phyloP scores from a whole-genome alignment of 2,113 vertebrate species.

The Upupa epops region DNA sequence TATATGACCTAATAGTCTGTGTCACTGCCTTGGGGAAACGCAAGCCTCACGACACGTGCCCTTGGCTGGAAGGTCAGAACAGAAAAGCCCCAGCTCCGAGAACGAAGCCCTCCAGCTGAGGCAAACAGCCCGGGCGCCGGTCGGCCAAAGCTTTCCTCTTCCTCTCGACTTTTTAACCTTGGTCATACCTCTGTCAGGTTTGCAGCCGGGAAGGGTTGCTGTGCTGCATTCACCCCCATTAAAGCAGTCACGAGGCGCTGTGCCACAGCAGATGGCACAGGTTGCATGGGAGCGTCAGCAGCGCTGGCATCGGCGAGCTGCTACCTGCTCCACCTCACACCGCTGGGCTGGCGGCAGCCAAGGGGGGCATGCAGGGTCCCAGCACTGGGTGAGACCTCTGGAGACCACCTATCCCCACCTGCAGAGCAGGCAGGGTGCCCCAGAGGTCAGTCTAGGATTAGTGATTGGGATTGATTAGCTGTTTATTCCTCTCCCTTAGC shows the following conservation, averaged over 20 bases:
- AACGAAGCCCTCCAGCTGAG: conserved; percentile 57
- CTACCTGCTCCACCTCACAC: neutral
- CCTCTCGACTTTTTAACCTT: neutral
- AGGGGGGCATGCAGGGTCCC: neutral
- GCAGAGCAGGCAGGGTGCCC: neutral
- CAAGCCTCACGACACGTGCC: conserved; percentile 46
- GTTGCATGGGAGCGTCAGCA: conserved; percentile 66
- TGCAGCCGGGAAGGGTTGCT: conserved; percentile 51
- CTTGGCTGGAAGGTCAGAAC: conserved; percentile 71
- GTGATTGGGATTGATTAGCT: neutral
- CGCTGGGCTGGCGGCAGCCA: neutral
- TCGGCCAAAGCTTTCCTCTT: conserved; percentile 38
- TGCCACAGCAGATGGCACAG: conserved; percentile 62
- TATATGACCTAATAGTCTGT: conserved; percentile 57
- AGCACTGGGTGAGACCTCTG: no score
- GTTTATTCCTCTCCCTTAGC: neutral
- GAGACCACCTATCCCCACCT: no score
- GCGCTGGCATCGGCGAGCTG: neutral
- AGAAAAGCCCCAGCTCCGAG: conserved; percentile 59
- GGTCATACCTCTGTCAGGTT: neutral
- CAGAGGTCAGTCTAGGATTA: neutral
- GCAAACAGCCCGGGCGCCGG: conserved; percentile 63
- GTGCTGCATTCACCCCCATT: conserved; percentile 70
- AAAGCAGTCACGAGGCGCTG: conserved; percentile 75
- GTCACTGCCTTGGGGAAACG: conserved; percentile 65